Base-by-base conservation (phyloP, 1,140 invertebrate genomes). In the Solenopsis fugax region DNA sequence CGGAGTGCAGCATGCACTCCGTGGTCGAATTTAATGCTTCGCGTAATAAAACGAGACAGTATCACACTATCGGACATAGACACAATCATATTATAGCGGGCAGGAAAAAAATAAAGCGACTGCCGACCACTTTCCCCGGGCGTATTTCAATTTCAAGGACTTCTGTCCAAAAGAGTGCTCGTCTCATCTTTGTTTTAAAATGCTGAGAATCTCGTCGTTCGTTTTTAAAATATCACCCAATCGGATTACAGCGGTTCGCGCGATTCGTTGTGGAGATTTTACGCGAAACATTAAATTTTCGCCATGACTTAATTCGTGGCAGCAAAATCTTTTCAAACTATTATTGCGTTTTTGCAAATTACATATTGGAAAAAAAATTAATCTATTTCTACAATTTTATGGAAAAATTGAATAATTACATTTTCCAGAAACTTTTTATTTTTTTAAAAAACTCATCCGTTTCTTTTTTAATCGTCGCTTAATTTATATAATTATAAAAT, bases 41-140 rank as follows among this genome's bases (percentile, higher is more conserved):
- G n/a, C 71, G 52, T 80, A 80, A 89, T 88, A 88, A 89, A 89
- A 81, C 76, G 56, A 29, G 73, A 64, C 41, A 76, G 37, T 80
- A 62, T 9, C 24, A 73, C 60, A 65, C 41, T 65, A 37, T 4
- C 21, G 56, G 2, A 82, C 67, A 72, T 75, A 58, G 18, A 75
- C 16, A 72, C 54, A 48, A 78, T 73, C 34, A 73, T 87, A 82
- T 87, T 85, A 67, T 56, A 78, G 29, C 60, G 60, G 24, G 58
- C 58, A 41, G 54, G 50, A 64, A 76, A 86, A 69, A 86, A 89
- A 81, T 45, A 37, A 89, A 84, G 4, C 62, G 24, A n/a, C 13
- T 18, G 52, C 12, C 9, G 29, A 10, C 9, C 16, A 45, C 18
- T 58, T 56, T 7, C 37, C 16, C 16, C 2, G 16, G 16, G 21